Evolutionary conservation across 2,888 invertebrate species (phyloP).

Genomic region (Seira sanloemensis): DNA sequence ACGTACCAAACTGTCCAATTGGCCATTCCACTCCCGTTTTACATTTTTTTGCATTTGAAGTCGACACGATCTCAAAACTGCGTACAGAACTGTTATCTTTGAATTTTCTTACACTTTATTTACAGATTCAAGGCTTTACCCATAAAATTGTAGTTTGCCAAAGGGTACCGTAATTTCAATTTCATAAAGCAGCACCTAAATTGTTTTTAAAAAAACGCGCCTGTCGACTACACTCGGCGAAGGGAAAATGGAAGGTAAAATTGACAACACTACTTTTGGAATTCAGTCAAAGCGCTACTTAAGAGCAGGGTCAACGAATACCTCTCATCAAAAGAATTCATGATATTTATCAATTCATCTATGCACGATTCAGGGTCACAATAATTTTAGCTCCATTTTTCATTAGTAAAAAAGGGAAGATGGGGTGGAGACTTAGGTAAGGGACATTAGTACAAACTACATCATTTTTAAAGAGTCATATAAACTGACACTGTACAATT

Average conservation of each 20-base stretch:
- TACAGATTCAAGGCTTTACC: neutral
- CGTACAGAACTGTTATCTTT: neutral
- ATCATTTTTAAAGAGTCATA: too few relatives aligned
- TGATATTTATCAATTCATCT: too few relatives aligned
- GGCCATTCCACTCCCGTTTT: neutral
- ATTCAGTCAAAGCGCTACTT: too few relatives aligned
- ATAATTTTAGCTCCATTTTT: neutral
- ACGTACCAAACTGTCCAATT: conserved; percentile 9
- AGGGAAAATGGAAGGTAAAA: neutral
- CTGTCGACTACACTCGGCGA: neutral
- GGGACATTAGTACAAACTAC: too few relatives aligned
- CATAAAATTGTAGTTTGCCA: neutral
- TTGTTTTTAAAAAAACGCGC: too few relatives aligned
- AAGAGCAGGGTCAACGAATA: too few relatives aligned
- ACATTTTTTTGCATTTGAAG: neutral
- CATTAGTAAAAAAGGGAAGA: neutral
- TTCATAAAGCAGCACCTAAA: neutral
- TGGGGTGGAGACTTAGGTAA: too few relatives aligned
- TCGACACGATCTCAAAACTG: neutral
- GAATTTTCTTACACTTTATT: neutral
- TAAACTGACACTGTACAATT: neutral
- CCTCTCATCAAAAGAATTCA: too few relatives aligned
- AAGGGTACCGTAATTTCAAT: neutral
- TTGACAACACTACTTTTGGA: too few relatives aligned
- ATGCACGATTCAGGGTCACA: too few relatives aligned